Conservation (phyloP, 2,888 invertebrate genomes). For the Timema cristinae region DNA sequence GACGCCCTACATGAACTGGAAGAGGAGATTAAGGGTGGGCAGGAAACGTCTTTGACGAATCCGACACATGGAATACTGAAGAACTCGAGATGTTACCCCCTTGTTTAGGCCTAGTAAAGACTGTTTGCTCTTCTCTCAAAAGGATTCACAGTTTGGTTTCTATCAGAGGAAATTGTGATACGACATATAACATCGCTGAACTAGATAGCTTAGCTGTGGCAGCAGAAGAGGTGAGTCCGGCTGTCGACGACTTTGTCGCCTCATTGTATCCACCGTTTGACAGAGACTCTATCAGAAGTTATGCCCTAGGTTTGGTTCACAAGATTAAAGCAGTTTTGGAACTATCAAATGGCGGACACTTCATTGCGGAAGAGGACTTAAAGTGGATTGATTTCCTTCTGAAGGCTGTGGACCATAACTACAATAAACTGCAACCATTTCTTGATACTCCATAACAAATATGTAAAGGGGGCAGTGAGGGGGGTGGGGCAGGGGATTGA, state of each 20-base stretch:
- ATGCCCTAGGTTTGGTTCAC: constrained; percentile 28
- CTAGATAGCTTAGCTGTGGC: constrained; percentile 27
- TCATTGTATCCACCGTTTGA: constrained; percentile 31
- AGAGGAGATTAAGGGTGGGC: constrained; percentile 25
- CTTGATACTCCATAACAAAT: neutral
- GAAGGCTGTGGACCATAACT: constrained; percentile 31
- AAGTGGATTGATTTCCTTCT: constrained; percentile 30
- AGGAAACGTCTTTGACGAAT: constrained; percentile 20
- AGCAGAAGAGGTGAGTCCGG: constrained; percentile 28
- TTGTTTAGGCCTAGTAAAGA: constrained; percentile 31
- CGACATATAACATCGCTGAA: constrained; percentile 25
- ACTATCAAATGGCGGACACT: constrained; percentile 26
- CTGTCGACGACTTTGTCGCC: constrained; percentile 31
- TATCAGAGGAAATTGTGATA: constrained; percentile 24
- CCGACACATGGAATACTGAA: constrained; percentile 27
- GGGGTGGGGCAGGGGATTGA: no score
- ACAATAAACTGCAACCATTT: constrained; percentile 31
- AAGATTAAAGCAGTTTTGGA: constrained; percentile 24
- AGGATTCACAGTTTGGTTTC: constrained; percentile 19
- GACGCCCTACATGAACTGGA: constrained; percentile 34
- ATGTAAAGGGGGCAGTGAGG: no score
- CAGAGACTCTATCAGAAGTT: constrained; percentile 24
- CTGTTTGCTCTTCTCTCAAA: constrained; percentile 28
- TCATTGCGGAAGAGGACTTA: constrained; percentile 26
- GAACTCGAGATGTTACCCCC: constrained; percentile 29